Evolutionary conservation across 2,113 vertebrate genomes (phyloP), one percentile per base, ranked within the genome.

Genomic region (Pluvianellus socialis): DNA sequence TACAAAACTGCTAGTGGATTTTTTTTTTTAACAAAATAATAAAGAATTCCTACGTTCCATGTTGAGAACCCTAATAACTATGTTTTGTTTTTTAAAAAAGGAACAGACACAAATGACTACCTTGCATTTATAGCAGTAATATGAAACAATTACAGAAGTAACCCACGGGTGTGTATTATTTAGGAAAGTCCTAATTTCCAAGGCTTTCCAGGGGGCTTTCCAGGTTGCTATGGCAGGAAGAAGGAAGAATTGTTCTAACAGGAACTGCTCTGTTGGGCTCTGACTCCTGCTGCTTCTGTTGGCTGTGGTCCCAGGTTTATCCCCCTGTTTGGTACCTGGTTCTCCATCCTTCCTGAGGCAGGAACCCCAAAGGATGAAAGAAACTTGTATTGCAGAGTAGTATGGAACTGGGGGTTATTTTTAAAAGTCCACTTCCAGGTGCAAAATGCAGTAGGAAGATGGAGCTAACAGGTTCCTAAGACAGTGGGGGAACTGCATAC

Each of bases 321-420:
- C 12, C 30, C 10, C 4, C 15, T 21, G 21, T 0, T 0, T 27
- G 14, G 21, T 9, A 32, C 32, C 38, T 53, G 40, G 19, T 16
- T 65, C 44, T 82, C 35, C 74, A 26, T 35, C 45, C 53, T 40
- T 50, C 52, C 61, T 18, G n/a, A 81, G n/a, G 26, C 44, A 65
- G 52, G 44, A 92, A 72, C 21, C 28, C 16, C 23, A 71, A 84
- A 33, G 16, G 38, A 62, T 55, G n/a, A 91, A 77, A 84, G 26
- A 50, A 74, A 71, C 30, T 44, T 49, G 12, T 50, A 19, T 11
- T 58, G 59, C 32, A 33, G 15, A 40, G 32, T 8, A 13, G 10
- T 32, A 53, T 3, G 56, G 59, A 83, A 52, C 7, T 1, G n/a
- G n/a, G 20, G 9, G 15, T 80, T 86, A 32, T 71, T 83, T 75